A percentile compares a stretch with the other conserved stretches of the same genome.
These are phyloP conservation scores for Hecatera dysodea DNA, from an alignment of 2,888 invertebrate species.

Conservation along the genomic window DNA sequence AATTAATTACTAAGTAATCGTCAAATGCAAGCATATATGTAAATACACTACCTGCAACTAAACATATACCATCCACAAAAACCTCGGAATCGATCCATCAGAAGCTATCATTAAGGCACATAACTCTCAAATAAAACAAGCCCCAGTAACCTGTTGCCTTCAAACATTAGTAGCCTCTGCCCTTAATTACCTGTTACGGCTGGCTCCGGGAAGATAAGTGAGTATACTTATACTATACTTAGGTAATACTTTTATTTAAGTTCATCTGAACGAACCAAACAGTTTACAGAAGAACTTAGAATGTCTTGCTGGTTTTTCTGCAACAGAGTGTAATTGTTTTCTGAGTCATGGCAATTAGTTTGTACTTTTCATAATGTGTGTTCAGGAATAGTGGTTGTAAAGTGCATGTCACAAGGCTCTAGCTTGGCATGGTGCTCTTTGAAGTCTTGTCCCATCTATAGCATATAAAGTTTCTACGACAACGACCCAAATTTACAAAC, in stretches of 20 bases:
- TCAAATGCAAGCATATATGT: not conserved
- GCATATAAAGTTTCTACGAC: not conserved
- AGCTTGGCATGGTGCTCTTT: too few relatives aligned
- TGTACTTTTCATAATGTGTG: not conserved
- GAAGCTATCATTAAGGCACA: constrained; percentile 17
- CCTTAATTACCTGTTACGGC: constrained; percentile 45
- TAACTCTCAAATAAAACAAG: constrained; percentile 28
- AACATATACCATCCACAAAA: not conserved
- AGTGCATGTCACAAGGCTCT: not conserved
- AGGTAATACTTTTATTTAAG: constrained; percentile 4
- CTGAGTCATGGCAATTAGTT: not conserved
- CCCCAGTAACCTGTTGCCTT: constrained; percentile 50
- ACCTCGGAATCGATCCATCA: constrained; percentile 12
- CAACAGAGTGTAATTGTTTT: constrained; percentile 3
- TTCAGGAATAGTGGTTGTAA: not conserved
- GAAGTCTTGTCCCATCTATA: too few relatives aligned
- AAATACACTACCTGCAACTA: constrained; percentile 10
- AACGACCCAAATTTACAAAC: not conserved
- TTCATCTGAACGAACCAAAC: constrained; percentile 20
- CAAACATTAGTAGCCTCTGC: constrained; percentile 33
- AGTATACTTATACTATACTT: constrained; percentile 11
- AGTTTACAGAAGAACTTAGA: constrained; percentile 17
- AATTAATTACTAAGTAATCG: not conserved
- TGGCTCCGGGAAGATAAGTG: constrained; percentile 43
- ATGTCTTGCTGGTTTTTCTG: constrained; percentile 6